Evolutionary conservation across 2,113 vertebrate genomes (phyloP).

Genomic region (Channa argus): DNA sequence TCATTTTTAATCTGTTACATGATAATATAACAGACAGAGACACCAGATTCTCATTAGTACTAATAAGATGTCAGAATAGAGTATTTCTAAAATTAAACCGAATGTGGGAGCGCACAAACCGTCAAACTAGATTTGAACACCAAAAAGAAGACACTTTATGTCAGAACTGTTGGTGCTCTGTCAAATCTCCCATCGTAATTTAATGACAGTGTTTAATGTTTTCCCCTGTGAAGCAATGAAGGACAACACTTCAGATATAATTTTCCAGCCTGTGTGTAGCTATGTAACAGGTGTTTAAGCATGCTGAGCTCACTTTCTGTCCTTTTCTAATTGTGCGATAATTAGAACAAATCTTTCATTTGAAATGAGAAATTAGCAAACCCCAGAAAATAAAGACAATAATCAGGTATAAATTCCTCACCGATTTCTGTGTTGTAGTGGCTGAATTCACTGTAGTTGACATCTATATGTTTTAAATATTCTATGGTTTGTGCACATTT

Average conservation of each 20-base stretch:
- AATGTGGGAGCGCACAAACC: conserved; percentile 12
- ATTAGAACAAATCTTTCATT: conserved; percentile 16
- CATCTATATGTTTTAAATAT: no score
- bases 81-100: conserved; percentile 21
- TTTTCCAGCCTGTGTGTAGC: conserved; percentile 8
- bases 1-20: not conserved
- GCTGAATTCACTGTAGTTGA: no score
- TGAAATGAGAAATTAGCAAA: not conserved
- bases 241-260: conserved; percentile 19
- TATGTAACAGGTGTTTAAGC: conserved; percentile 6
- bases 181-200: conserved; percentile 26
- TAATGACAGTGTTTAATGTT: conserved; percentile 11
- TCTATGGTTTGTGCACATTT: no score
- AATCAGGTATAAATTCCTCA: no score
- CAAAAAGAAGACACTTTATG: conserved; percentile 8
- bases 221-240: conserved; percentile 4
- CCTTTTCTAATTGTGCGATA: not conserved
- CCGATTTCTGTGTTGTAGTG: no score
- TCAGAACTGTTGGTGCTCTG: conserved; percentile 10
- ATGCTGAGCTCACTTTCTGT: not conserved
- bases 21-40: conserved; percentile 13
- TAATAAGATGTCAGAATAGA: conserved; percentile 40
- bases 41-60: conserved; percentile 33
- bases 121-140: conserved; percentile 19
- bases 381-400: not conserved